Base-by-base conservation (phyloP, 2,888 invertebrate genomes). In the Eupithecia insigniata region DNA sequence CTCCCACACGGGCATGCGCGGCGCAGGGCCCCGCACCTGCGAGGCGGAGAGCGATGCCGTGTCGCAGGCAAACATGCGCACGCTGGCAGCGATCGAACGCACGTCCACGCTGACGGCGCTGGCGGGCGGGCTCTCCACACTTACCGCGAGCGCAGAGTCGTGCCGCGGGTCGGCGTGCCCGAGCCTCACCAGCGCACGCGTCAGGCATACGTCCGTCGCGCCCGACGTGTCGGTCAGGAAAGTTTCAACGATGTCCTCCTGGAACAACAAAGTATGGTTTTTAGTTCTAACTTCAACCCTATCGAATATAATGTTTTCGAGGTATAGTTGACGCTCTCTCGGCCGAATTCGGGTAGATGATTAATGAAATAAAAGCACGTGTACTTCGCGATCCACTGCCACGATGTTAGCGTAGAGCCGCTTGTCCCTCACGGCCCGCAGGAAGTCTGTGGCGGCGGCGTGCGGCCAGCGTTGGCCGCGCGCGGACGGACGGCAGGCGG, bases 161-260 rank as follows among this genome's bases (percentile, higher is more conserved):
- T 68, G 32, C 36, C 88, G 84, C 76, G 80, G 61, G 84, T 89
- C 92, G 8, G 96, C 96, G 84, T 92, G 90, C 0, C 94, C 95
- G 74, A 92, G 87, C 78, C 90, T 85, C 14, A 95, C 87, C 73
- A 96, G 84, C 76, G 88, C 84, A 74, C 89, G 87, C 84, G 94
- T 92, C 75, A 96, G 82, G 86, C 92, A 93, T 71, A 94, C 82
- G 87, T 95, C 95, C 18, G 89, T 84, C 3, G 82, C 85, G 36
- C 87, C 87, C 8, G 89, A 82, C 43, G 95, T 95, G 88, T 96
- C 95, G 70, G 94, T 91, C 76, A 96, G 88, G 80, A 92, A 88
- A 80, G 95, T 85, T 76, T 91, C 90, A 66, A 91, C 76, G 26
- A 84, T 80, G 77, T 81, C 81, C 77, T 87, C 87, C 88, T 89